A percentile compares a stretch with the other conserved stretches of the same genome.
These are phyloP conservation scores for Coracias cyanogaster DNA, from an alignment of 2,797 vertebrate species.

Conservation along the genomic window DNA sequence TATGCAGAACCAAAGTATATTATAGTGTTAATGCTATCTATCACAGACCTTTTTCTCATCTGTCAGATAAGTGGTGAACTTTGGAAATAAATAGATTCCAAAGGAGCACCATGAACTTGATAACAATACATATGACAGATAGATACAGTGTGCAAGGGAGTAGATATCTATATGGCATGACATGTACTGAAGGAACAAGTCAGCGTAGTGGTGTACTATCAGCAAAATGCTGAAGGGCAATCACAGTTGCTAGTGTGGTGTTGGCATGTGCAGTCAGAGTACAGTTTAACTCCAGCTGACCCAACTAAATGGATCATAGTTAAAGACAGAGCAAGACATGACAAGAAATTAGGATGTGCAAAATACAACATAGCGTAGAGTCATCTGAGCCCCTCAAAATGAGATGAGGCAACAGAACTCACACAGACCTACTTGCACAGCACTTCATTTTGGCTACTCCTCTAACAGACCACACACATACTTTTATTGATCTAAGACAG, in stretches of 20 bases:
- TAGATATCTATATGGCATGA: neutral
- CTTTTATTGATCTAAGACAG: neutral
- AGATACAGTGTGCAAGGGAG: neutral
- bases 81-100: conserved; percentile 3
- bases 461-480: neutral
- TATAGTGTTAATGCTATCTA: neutral
- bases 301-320: neutral
- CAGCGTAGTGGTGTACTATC: neutral
- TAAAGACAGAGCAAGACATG: neutral
- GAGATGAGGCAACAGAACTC: neutral
- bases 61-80: neutral
- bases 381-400: neutral
- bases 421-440: accelerated
- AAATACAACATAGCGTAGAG: neutral
- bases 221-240: conserved; percentile 9
- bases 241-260: neutral
- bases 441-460: neutral
- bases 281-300: neutral
- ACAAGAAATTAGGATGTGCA: neutral
- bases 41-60: neutral
- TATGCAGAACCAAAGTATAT: neutral
- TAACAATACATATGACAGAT: neutral
- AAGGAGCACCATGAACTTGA: neutral
- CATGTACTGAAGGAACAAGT: neutral
- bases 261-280: neutral